phyloP scores from a whole-genome alignment of 1,140 invertebrate species.

The Dryas iulia region DNA sequence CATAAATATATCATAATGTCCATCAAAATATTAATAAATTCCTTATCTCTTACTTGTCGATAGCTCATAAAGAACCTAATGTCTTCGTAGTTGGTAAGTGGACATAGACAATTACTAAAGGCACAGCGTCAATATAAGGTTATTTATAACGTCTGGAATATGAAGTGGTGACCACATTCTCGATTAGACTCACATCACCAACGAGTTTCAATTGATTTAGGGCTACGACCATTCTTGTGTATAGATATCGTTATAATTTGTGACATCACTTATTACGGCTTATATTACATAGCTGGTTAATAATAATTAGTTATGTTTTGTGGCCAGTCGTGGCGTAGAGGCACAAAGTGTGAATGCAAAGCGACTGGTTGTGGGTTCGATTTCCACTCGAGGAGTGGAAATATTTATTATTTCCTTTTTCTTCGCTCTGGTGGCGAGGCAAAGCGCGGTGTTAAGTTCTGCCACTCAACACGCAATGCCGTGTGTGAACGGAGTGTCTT shows the following conservation, averaged over 20 bases:
- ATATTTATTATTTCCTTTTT: too few relatives aligned
- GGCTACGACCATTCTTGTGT: conserved; percentile 38
- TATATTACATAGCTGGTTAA: not conserved
- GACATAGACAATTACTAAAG: conserved; percentile 38
- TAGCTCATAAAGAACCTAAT: not conserved
- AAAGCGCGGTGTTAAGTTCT: too few relatives aligned
- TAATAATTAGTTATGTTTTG: too few relatives aligned
- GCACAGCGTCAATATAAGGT: conserved; percentile 13
- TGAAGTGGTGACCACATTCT: conserved; percentile 35
- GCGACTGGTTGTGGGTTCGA: too few relatives aligned
- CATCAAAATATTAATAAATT: not conserved
- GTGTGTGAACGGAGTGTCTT: too few relatives aligned
- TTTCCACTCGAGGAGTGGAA: too few relatives aligned
- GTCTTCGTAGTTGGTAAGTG: conserved; percentile 3
- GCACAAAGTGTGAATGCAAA: too few relatives aligned
- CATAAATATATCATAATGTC: not conserved
- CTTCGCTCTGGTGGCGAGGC: too few relatives aligned
- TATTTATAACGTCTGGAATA: conserved; percentile 19
- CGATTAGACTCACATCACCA: conserved; percentile 46
- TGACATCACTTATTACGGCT: not conserved
- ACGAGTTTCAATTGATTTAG: conserved; percentile 65
- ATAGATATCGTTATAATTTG: conserved; percentile 33
- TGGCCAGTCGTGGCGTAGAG: too few relatives aligned
- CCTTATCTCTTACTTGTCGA: not conserved
- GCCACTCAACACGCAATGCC: too few relatives aligned